Base-by-base conservation (phyloP, 1,140 invertebrate species). In the Zeugodacus cucurbitae region DNA sequence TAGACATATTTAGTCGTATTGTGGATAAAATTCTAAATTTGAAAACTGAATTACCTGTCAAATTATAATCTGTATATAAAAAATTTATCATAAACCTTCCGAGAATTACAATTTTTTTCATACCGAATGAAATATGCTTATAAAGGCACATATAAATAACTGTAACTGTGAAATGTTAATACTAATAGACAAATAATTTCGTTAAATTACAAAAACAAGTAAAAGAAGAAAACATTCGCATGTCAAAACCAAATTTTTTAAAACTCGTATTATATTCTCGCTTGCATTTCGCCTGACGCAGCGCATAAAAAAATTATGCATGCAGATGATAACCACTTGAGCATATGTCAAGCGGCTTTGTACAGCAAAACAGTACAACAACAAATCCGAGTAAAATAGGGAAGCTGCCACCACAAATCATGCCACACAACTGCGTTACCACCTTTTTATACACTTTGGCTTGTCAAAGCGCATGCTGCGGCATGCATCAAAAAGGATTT, bases 401-500 rank as follows among this genome's bases (percentile, higher is more conserved):
- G 58, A n/a, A 44, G 26, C 70, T 8, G 8, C 34, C 70, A 26
- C 74, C n/a, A 26, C 14, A 7, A 41, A 2, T 8, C 44, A 3
- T 29, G 5, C 20, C 41, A 26, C 17, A 41, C 70, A 74, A 1
- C 37, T 34, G 0, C 34, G 34, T 34, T 34, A 7, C 20, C 67
- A 22, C 17, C 34, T 22, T 37, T n/a, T 37, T n/a, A 74, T 44
- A 11, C 74, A 82, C 74, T 82, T 82, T 82, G 41, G 37, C n/a
- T n/a, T 82, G 74, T 82, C 74, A 82, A 82, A 82, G 74, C 74
- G 74, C 37, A 82, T 82, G 74, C 41, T 22, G 74, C 74, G 74
- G 74, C 74, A 48, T 82, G 41, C 74, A 82, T 82, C 74, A 82
- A 82, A 82, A 82, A 82, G 74, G 74, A 82, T 82, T 82, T 82